phyloP scores from a whole-genome alignment of 2,113 vertebrate species.

The Nasalis larvatus region DNA sequence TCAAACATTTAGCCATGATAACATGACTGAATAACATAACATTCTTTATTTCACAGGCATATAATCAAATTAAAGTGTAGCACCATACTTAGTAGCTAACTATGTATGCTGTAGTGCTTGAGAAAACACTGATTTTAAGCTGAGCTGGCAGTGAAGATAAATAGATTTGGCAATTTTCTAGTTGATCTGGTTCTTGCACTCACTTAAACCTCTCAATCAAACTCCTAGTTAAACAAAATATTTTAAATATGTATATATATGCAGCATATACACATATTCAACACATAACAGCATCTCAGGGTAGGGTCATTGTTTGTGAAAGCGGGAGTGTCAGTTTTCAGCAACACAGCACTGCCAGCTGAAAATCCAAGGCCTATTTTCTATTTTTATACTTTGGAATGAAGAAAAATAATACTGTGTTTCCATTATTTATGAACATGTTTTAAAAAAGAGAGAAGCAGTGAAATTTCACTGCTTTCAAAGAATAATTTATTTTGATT shows the following conservation, averaged over 20 bases:
- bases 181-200: background rate
- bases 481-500: constrained; percentile 38
- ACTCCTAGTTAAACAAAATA: background rate
- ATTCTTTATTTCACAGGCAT: background rate
- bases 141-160: background rate
- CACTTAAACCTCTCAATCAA: background rate
- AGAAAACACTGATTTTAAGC: background rate
- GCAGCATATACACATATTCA: background rate
- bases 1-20: background rate
- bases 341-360: background rate
- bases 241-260: background rate
- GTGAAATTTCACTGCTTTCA: constrained; percentile 30
- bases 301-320: background rate
- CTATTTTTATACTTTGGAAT: background rate
- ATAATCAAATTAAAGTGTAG: background rate
- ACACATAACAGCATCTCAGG: background rate
- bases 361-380: constrained; percentile 18
- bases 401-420: constrained; percentile 32
- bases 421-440: constrained; percentile 40
- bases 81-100: background rate
- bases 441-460: constrained; percentile 22
- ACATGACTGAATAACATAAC: background rate
- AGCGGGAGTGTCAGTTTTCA: background rate
- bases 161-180: background rate
- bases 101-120: background rate